Evolutionary conservation across 1,140 invertebrate species (phyloP), one percentile per base, ranked within the genome.

Genomic region (Macrobrachium rosenbergii): DNA sequence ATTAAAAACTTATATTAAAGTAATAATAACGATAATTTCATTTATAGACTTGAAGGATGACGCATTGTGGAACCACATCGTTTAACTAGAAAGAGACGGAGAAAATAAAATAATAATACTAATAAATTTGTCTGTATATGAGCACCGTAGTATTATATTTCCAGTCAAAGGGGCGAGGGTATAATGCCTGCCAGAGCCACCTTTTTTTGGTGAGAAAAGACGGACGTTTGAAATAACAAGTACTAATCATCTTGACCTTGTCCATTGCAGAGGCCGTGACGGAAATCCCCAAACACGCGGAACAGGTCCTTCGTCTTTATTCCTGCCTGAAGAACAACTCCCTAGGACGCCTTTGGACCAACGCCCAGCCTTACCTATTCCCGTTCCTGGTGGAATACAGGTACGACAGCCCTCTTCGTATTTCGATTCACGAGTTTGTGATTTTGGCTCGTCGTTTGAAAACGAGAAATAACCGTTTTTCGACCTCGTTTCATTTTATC

Each of bases 311-410:
- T 5, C 91, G 92, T 12, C 91, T 94, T 6, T 93, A 94, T 85
- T 92, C 93, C 28, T 94, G 94, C 88, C 91, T 94, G 52, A 94
- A 94, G 83, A 94, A 94, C 10, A 94, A 94, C 62, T 93, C 94
- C 0, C 90, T 94, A 12, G 94, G 94, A 0, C 92, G 93, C 76
- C 91, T 94, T 3, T 94, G 94, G 94, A 94, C 93, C 0, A 93
- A 93, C 3, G 94, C 94, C 28, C 93, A 93, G 92, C 94, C 94
- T 0, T 94, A 94, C 89, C 91, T 95, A 0, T 94, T 94, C 90
- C 94, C 94, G 0, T 95, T 94, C 90, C 94, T 94, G 52, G 93
- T 94, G 7, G 93, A 94, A 90, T 94, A 94, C 91, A 94, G 93
- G 93, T 93, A 91, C 85, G 58, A 59, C 28, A 37, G 28, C 28